phyloP scores from a whole-genome alignment of 2,113 vertebrate genomes.

The Hymenochirus boettgeri region DNA sequence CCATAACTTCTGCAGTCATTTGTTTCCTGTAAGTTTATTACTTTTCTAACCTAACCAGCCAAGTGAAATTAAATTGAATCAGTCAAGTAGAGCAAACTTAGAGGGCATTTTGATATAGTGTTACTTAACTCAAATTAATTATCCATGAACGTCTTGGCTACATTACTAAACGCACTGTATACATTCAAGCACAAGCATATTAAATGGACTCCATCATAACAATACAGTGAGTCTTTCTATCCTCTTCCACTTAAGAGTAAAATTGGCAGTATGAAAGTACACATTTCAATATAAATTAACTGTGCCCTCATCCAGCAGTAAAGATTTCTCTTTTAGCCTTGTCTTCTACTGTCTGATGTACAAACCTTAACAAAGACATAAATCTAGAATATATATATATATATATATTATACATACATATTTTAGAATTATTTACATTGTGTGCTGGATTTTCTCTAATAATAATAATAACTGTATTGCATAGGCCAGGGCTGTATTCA shows the following conservation, averaged over 20 bases:
- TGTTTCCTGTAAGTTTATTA: not conserved
- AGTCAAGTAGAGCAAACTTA: not conserved
- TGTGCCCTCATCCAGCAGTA: not conserved
- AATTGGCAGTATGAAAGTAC: not conserved
- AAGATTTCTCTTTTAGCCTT: not conserved
- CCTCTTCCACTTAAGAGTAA: not conserved
- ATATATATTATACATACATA: too few relatives aligned
- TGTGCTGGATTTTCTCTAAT: too few relatives aligned
- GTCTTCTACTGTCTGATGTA: too few relatives aligned
- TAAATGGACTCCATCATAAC: conserved; percentile 8
- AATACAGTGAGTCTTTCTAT: conserved; percentile 6
- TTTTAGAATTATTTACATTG: too few relatives aligned
- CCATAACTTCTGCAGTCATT: too few relatives aligned
- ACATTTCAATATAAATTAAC: not conserved
- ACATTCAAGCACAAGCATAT: conserved; percentile 8
- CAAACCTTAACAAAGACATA: too few relatives aligned
- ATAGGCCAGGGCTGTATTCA: too few relatives aligned
- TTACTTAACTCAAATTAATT: conserved; percentile 5
- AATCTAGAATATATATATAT: too few relatives aligned
- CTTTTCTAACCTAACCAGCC: not conserved
- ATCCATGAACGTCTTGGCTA: conserved; percentile 9
- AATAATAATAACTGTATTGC: too few relatives aligned
- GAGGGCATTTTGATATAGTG: conserved; percentile 1
- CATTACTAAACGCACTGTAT: not conserved
- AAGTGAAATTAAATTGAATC: not conserved